phyloP scores from a whole-genome alignment of 2,888 invertebrate species.

The Caradrina clavipalpis region DNA sequence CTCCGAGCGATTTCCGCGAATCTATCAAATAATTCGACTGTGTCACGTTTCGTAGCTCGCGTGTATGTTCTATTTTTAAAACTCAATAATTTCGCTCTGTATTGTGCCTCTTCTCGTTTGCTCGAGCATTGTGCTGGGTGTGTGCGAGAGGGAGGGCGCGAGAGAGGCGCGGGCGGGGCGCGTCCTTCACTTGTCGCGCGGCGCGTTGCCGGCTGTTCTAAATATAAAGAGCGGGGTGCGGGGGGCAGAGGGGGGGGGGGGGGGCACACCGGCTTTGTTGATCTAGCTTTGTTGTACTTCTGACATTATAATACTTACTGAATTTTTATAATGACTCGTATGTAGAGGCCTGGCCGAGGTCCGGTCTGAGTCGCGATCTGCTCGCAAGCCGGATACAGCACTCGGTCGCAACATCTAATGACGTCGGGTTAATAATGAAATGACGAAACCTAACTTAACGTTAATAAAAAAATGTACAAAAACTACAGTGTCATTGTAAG shows the following conservation, averaged over 20 bases:
- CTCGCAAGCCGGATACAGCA: slow-evolving; percentile 35
- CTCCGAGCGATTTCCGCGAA: slow-evolving; percentile 67
- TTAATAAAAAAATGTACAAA: slow-evolving; percentile 10
- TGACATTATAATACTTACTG: slow-evolving; percentile 42
- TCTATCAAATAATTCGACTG: slow-evolving; percentile 68
- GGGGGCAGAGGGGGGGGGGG: slow-evolving; percentile 64
- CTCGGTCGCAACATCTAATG: slow-evolving; percentile 9
- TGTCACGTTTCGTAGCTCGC: slow-evolving; percentile 80
- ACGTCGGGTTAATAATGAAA: not conserved
- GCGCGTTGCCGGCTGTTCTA: slow-evolving; percentile 76
- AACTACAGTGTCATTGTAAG: slow-evolving; percentile 11
- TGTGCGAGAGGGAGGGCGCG: slow-evolving; percentile 68
- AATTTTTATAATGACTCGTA: slow-evolving; percentile 44
- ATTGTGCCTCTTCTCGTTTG: slow-evolving; percentile 70
- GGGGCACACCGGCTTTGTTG: slow-evolving; percentile 68
- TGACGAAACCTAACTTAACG: slow-evolving; percentile 11
- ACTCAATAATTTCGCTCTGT: slow-evolving; percentile 77
- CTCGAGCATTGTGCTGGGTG: slow-evolving; percentile 28
- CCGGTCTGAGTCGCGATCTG: slow-evolving; percentile 23
- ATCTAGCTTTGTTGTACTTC: slow-evolving; percentile 70
- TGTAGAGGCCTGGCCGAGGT: slow-evolving; percentile 39
- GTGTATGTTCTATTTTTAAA: slow-evolving; percentile 85
- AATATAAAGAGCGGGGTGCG: slow-evolving; percentile 68
- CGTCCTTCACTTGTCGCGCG: slow-evolving; percentile 87
- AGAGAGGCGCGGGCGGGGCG: slow-evolving; percentile 69